Evolutionary conservation across 2,888 invertebrate genomes (phyloP), one percentile per base, ranked within the genome.

Genomic region (Clunio marinus): DNA sequence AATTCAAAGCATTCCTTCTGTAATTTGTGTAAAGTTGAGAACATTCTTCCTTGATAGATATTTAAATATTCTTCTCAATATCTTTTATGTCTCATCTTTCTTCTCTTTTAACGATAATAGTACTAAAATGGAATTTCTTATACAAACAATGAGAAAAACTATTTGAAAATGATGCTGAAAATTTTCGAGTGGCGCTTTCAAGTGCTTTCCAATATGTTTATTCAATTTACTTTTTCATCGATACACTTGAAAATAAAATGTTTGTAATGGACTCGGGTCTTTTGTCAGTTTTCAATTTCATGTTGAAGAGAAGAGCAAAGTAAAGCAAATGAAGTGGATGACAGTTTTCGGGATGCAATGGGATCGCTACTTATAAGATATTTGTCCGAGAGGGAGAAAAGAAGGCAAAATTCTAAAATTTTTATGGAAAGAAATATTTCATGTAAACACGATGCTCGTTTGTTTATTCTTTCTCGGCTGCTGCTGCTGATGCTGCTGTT

Each of bases 281-380:
- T n/a, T n/a, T n/a, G n/a, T n/a, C 17, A 22, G 17, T 22, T 51
- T 51, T 51, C 51, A 51, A n/a, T n/a, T n/a, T n/a, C n/a, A n/a
- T n/a, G n/a, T n/a, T n/a, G n/a, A n/a, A n/a, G n/a, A n/a, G n/a
- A n/a, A 51, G 51, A 22, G 51, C 5, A 51, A 51, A 51, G 51
- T 22, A 51, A 51, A 51, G 51, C 24, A 7, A 20, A 51, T 22
- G 51, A 51, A 51, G 51, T 51, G 51, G 51, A 51, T 51, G 51
- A 51, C 51, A 51, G 22, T 51, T 51, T 22, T 4, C 13, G 7
- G 13, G 41, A 41, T 15, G 13, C 13, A 41, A 41, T 41, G 41
- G 35, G 13, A 32, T 32, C n/a, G n/a, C n/a, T n/a, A n/a, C 13
- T 32, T 32, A 32, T 32, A 32, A 32, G 13, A n/a, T n/a, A n/a